Evolutionary conservation across 2,797 vertebrate species (phyloP), one percentile per base, ranked within the genome.

Genomic region (Poecilia gillii): DNA sequence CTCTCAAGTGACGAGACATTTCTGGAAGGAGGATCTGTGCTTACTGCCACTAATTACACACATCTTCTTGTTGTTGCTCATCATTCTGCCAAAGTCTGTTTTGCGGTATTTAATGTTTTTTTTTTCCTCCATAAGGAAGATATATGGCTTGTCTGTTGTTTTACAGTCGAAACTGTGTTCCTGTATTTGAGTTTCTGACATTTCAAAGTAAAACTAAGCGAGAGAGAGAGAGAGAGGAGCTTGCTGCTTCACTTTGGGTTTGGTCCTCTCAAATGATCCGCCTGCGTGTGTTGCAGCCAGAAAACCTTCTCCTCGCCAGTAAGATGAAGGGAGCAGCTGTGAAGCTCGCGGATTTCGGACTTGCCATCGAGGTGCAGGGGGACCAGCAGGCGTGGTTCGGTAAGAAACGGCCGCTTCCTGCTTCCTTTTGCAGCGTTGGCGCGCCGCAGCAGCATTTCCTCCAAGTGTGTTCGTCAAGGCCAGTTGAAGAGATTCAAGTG

Each of bases 381-480:
- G 98, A 99, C 76, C 98, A 99, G 85, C 98, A 99, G 90, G 98
- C 98, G 66, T 99, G 98, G 98, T 99, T 99, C 90, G 98, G 98
- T 99, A 96, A 97, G 97, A 85, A 74, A 71, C 4, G 1, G 49
- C 33, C 1, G 3, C 11, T 14, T 51, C 36, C n/a, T 20, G 20
- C 39, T 74, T 66, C 62, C 62, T 62, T 14, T 31, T 33, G 23
- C 62, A 12, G n/a, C 66, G 18, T 71, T 71, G 23, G 33, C n/a
- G 25, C 28, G 51, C 71, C 31, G 45, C 72, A 72, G 45, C 12
- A 74, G 3, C 2, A 13, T 71, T 53, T 46, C 57, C 74, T 28
- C n/a, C 20, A 68, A 72, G 71, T 23, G 64, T 12, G 13, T 46
- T 47, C 25, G 66, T 13, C 14, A 11, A 14, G 28, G 36, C 47